Base-by-base conservation (phyloP, 2,888 invertebrate genomes). In the Mesoligia furuncula region DNA sequence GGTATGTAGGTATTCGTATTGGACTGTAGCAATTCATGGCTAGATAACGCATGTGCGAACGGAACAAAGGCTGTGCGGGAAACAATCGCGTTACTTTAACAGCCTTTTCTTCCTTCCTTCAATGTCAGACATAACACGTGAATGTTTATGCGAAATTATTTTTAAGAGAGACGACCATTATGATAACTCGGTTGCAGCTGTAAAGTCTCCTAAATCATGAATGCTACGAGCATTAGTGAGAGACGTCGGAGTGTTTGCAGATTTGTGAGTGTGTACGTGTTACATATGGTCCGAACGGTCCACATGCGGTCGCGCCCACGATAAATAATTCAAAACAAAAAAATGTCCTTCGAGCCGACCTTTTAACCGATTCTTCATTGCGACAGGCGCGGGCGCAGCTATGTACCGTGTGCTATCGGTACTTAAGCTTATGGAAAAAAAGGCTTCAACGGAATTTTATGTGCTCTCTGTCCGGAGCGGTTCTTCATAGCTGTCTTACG, bases 361-460 rank as follows among this genome's bases (percentile, higher is more conserved):
- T 96, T 95, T 95, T 90, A 93, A 94, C 93, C 92, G 93, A 93
- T 93, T 90, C 92, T 92, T 84, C 61, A 79, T 64, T 75, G 79
- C 84, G 79, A 65, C 81, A 86, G 88, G 87, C 88, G 85, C 88
- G 86, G 87, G 87, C 90, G 83, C 89, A 88, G 85, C 90, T 90
- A 90, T 90, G 92, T 94, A 94, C 95, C 93, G 94, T 93, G 93
- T 93, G 93, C 89, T 95, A 94, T 96, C 95, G 95, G 95, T 95
- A 95, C 94, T 91, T 91, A 91, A 80, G 42, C 78, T 82, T 84
- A 88, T 90, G 90, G 92, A 94, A 95, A 96, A 74, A 95, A 96
- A 95, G 94, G 94, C 92, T 94, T 92, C 94, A 95, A 96, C 95
- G 96, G 96, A 96, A 95, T 96, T 95, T 95, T 93, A 95, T 96